phyloP scores from a whole-genome alignment of 1,140 invertebrate genomes.

The Metopolophium dirhodum region DNA sequence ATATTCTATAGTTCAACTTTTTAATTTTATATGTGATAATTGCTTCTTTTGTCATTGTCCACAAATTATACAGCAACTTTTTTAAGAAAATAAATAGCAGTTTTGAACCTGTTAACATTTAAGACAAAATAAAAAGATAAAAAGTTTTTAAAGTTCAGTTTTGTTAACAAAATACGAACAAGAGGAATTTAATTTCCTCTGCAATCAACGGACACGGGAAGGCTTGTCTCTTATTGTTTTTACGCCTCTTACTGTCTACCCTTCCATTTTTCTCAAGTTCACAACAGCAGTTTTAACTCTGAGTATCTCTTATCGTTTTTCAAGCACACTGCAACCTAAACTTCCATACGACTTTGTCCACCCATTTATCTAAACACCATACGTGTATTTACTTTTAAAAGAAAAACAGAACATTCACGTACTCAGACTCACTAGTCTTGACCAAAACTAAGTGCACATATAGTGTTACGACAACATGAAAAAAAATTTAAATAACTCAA shows the following conservation, averaged over 20 bases:
- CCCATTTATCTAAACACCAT: not conserved
- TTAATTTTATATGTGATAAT: not conserved
- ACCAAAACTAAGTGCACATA: not conserved
- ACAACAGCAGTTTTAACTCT: not conserved
- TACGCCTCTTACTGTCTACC: constrained; percentile 26
- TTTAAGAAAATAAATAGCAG: not conserved
- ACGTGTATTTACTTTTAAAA: constrained; percentile 38
- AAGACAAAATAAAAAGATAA: not conserved
- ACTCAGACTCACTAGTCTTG: no score
- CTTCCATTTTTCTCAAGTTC: constrained; percentile 1
- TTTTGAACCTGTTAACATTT: constrained; percentile 28
- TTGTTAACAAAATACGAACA: constrained; percentile 31
- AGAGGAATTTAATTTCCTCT: constrained; percentile 50
- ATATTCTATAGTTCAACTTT: not conserved
- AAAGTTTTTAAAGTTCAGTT: constrained; percentile 43
- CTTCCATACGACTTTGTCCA: not conserved
- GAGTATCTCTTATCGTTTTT: constrained; percentile 44
- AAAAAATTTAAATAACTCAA: not conserved
- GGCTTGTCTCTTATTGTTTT: constrained; percentile 43
- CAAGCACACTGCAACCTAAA: not conserved
- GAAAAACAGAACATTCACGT: constrained; percentile 17
- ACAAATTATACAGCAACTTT: not conserved
- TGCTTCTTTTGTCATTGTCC: not conserved
- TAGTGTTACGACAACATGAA: not conserved
- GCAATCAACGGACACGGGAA: constrained; percentile 31